Percentiles rank a stretch among this genome's conserved stretches.
These are phyloP conservation scores for Syrmaticus mikado DNA, from an alignment of 2,113 vertebrate genomes.

Conservation along the genomic window DNA sequence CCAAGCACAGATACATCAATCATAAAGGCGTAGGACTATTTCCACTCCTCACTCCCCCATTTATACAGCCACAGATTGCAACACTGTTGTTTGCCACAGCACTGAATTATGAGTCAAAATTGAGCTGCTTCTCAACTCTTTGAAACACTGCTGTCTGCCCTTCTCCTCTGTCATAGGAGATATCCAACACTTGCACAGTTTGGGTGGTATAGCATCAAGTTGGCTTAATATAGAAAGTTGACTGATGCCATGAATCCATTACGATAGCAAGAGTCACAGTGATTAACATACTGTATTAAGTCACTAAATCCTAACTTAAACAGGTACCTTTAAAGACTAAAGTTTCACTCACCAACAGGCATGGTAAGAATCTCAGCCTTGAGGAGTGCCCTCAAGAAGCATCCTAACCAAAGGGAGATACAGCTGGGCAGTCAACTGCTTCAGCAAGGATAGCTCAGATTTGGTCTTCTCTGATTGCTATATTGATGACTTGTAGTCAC, in stretches of 20 bases:
- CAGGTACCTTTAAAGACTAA: neutral
- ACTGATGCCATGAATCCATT: neutral
- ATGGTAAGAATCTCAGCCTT: neutral
- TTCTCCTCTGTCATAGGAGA: neutral
- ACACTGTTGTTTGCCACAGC: neutral
- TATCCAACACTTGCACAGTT: neutral
- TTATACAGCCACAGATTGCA: neutral
- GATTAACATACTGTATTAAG: neutral
- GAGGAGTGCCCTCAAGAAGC: neutral
- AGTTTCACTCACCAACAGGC: neutral
- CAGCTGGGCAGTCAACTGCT: neutral
- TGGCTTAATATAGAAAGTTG: neutral
- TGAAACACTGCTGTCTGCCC: neutral
- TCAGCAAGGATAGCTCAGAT: neutral
- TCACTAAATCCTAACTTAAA: neutral
- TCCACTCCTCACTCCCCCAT: rapidly evolving
- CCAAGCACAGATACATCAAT: neutral
- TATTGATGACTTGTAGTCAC: neutral
- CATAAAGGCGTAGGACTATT: neutral
- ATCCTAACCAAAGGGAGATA: neutral
- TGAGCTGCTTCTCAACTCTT: neutral
- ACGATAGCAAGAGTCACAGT: neutral
- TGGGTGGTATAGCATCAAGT: neutral
- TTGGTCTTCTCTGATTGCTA: neutral
- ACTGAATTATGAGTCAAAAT: neutral